A percentile compares a stretch with the other conserved stretches of the same genome.
Evolutionary conservation across 2,888 invertebrate species (phyloP).

Genomic region (Chrysotoxum bicinctum): DNA sequence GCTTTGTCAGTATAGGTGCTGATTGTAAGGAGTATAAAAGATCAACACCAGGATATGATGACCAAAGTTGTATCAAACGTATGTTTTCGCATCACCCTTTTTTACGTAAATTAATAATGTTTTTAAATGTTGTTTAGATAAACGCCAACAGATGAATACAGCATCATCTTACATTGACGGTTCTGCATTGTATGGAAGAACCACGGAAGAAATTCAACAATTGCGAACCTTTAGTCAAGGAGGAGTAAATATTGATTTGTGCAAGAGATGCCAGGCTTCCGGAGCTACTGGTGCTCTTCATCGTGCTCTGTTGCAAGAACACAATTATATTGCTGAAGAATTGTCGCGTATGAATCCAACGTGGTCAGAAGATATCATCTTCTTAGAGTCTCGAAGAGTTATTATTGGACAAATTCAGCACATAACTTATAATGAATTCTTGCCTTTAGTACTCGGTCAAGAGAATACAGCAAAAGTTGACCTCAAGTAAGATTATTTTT

Average conservation of each 20-base stretch:
- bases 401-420: conserved; percentile 91
- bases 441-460: conserved; percentile 88
- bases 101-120: not conserved
- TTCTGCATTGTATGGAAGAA: conserved; percentile 90
- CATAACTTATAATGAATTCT: conserved; percentile 91
- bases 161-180: conserved; percentile 93
- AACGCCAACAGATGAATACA: conserved; percentile 92
- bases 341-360: conserved; percentile 88
- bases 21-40: conserved; percentile 87
- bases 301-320: conserved; percentile 88
- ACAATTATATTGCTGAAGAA: conserved; percentile 89
- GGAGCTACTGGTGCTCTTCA: conserved; percentile 88
- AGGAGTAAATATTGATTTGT: conserved; percentile 86
- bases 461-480: conserved; percentile 80
- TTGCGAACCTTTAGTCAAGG: conserved; percentile 88
- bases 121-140: conserved; percentile 82
- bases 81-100: conserved; percentile 77
- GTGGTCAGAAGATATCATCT: conserved; percentile 90
- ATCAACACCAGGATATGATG: conserved; percentile 86
- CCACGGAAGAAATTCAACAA: conserved; percentile 87
- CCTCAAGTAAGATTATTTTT: conserved; percentile 83
- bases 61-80: conserved; percentile 85
- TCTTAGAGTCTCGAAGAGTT: conserved; percentile 88
- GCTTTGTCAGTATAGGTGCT: conserved; percentile 82
- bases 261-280: conserved; percentile 85